These are phyloP conservation scores for Oncorhynchus masou DNA, from an alignment of 2,113 vertebrate species.

Conservation along the genomic window DNA sequence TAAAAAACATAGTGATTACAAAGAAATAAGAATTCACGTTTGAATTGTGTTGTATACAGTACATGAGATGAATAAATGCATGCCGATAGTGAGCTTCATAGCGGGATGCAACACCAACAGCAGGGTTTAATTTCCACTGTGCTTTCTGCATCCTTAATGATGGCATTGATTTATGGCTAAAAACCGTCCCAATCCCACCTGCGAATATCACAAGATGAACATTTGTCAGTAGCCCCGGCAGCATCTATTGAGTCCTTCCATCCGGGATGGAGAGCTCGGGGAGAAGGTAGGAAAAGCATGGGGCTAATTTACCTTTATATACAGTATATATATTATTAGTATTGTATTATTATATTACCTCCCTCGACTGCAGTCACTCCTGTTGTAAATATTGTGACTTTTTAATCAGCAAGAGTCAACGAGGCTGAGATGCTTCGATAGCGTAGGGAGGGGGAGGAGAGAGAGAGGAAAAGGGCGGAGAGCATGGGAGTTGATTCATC, in stretches of 20 bases:
- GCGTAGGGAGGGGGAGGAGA: not conserved
- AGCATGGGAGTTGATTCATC: slow-evolving; percentile 51
- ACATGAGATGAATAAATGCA: not conserved
- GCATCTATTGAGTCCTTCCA: slow-evolving; percentile 26
- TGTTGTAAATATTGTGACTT: slow-evolving; percentile 65
- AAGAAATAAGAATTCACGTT: not conserved
- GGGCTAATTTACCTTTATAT: not conserved
- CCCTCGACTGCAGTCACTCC: slow-evolving; percentile 19
- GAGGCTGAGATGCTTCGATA: slow-evolving; percentile 23
- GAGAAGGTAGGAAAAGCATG: slow-evolving; percentile 19
- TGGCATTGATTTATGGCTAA: slow-evolving; percentile 72
- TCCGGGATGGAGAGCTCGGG: slow-evolving; percentile 18
- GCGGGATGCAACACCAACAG: slow-evolving; percentile 54
- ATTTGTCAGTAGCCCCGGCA: slow-evolving; percentile 49
- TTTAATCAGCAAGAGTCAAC: slow-evolving; percentile 60
- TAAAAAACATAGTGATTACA: not conserved
- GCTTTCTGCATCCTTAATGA: slow-evolving; percentile 71
- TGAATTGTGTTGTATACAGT: not conserved
- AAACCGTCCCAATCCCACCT: slow-evolving; percentile 65
- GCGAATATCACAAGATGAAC: slow-evolving; percentile 62
- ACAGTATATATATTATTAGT: no score
- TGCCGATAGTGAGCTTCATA: slow-evolving; percentile 22
- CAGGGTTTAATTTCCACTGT: slow-evolving; percentile 68
- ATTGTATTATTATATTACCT: not conserved
- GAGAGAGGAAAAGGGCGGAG: slow-evolving; percentile 29